Conservation (phyloP, 2,888 invertebrate species). For the Rotaria socialis region DNA sequence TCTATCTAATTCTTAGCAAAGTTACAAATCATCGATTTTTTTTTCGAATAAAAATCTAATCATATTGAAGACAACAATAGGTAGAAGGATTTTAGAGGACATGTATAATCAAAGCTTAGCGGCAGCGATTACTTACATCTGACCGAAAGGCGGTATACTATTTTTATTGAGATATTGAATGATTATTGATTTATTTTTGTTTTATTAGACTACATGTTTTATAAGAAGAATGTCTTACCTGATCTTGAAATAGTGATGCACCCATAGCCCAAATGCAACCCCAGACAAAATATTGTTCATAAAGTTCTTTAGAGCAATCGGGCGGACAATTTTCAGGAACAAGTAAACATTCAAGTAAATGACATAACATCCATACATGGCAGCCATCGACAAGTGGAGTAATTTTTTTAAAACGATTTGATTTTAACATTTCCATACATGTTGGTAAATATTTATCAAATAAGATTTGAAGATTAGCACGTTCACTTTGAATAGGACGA, state of each 20-base stretch:
- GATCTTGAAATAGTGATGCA: conserved; percentile 92
- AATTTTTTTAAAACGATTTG: conserved; percentile 82
- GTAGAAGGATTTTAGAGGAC: neutral
- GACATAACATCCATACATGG: conserved; percentile 82
- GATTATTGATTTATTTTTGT: neutral
- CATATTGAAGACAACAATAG: neutral
- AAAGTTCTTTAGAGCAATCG: conserved; percentile 88
- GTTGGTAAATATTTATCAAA: conserved; percentile 92
- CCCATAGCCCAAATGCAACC: conserved; percentile 95
- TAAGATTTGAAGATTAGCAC: conserved; percentile 79
- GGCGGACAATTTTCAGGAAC: conserved; percentile 76
- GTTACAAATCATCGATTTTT: neutral
- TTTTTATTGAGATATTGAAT: neutral
- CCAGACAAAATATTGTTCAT: conserved; percentile 90
- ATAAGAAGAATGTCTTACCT: conserved; percentile 64
- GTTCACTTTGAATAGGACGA: conserved; percentile 61
- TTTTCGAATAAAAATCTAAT: neutral
- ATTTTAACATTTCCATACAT: conserved; percentile 77
- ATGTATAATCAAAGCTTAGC: conserved; percentile 4
- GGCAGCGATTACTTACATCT: neutral
- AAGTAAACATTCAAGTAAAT: conserved; percentile 77
- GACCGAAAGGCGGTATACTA: neutral
- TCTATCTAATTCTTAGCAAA: too few species aligned
- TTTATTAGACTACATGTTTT: neutral
- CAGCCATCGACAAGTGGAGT: conserved; percentile 90